Evolutionary conservation across 2,797 vertebrate species (phyloP).

Genomic region (Esox lucius): DNA sequence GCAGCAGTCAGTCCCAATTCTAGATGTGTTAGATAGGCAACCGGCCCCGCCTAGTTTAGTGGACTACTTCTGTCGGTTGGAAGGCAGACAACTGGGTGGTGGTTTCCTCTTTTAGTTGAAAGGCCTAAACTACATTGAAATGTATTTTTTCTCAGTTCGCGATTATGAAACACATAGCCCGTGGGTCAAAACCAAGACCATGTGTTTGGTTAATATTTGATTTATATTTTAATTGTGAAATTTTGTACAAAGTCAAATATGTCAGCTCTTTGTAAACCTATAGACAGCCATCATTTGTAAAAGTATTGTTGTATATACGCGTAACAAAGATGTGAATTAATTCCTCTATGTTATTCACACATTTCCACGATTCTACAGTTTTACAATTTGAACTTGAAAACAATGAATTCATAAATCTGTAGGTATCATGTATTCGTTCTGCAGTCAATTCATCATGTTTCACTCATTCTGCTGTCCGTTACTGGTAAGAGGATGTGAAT

Average conservation of each 20-base stretch:
- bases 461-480: neutral
- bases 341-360: neutral
- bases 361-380: too few species aligned
- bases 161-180: neutral
- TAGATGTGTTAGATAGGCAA: conserved; percentile 40
- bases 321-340: neutral
- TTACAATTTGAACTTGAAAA: too few species aligned
- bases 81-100: conserved; percentile 3
- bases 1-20: conserved; percentile 24
- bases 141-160: too few species aligned
- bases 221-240: neutral
- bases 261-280: neutral
- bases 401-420: too few species aligned
- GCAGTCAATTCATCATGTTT: neutral
- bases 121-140: neutral
- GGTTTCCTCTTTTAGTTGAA: conserved; percentile 4
- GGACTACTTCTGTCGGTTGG: conserved; percentile 17
- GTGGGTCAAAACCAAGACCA: neutral
- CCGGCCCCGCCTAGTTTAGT: conserved; percentile 60
- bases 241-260: neutral
- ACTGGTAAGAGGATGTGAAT: neutral
- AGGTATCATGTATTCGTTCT: too few species aligned
- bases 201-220: neutral
- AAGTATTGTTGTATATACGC: neutral
- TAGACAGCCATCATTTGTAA: neutral